These are phyloP conservation scores for Myodes glareolus DNA, from an alignment of 2,113 vertebrate genomes.

Conservation along the genomic window DNA sequence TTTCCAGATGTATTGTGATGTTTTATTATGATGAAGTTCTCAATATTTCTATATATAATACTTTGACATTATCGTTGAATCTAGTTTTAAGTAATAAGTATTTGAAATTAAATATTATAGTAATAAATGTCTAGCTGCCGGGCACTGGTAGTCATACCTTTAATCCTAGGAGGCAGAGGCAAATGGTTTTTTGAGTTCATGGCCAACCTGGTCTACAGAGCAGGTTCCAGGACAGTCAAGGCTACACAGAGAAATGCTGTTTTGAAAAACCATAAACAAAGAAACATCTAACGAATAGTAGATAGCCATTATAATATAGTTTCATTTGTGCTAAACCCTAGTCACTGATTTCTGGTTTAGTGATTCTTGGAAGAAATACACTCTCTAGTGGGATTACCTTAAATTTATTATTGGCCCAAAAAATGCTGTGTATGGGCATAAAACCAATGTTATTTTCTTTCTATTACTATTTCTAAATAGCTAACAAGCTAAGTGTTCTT, in stretches of 20 bases:
- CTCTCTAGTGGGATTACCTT: not conserved
- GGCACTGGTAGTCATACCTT: not conserved
- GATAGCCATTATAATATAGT: not conserved
- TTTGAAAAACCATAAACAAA: not conserved
- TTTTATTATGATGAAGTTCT: not conserved
- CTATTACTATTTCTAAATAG: not conserved
- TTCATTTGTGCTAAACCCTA: constrained; percentile 8
- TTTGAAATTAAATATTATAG: not conserved
- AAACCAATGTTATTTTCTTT: not conserved
- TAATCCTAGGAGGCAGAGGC: not conserved
- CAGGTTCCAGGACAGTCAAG: not conserved
- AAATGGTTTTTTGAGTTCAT: not conserved
- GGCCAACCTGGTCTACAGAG: not conserved
- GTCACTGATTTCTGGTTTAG: not conserved
- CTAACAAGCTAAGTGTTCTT: not conserved
- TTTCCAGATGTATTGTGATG: not conserved
- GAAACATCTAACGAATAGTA: not conserved
- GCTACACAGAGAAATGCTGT: not conserved
- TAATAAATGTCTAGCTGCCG: not conserved
- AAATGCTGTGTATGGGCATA: not conserved
- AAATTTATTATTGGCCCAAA: constrained; percentile 25
- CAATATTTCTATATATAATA: not conserved
- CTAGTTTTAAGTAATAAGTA: not conserved
- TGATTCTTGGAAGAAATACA: not conserved
- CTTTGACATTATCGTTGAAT: not conserved